Evolutionary conservation across 2,797 vertebrate genomes (phyloP).

Genomic region (Chiroxiphia lanceolata): DNA sequence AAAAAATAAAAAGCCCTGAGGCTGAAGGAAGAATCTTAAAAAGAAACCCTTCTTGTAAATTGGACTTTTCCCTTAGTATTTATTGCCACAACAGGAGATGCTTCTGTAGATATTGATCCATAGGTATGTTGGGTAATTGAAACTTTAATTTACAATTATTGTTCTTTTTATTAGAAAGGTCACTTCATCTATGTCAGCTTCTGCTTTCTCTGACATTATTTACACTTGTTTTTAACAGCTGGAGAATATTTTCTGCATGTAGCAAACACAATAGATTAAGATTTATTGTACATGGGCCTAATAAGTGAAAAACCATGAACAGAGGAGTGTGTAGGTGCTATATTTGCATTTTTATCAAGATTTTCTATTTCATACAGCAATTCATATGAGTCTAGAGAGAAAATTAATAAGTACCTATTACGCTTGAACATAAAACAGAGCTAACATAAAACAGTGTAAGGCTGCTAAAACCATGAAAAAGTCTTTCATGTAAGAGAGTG

Average conservation of each 20-base stretch:
- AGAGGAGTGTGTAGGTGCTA: background rate
- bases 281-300: background rate
- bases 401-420: background rate
- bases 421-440: background rate
- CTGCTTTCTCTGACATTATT: conserved; percentile 14
- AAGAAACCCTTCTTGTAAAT: background rate
- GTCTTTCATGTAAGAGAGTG: background rate
- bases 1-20: background rate
- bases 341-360: conserved; percentile 1
- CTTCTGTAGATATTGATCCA: conserved; percentile 23
- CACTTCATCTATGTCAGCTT: conserved; percentile 26
- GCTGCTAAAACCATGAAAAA: background rate
- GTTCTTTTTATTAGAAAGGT: conserved; percentile 18
- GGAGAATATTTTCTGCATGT: background rate
- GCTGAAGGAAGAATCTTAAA: background rate
- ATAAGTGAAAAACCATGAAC: background rate
- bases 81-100: background rate
- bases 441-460: background rate
- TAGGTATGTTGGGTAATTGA: background rate
- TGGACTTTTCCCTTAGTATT: background rate
- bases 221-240: conserved; percentile 1
- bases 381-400: background rate
- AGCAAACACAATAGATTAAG: background rate
- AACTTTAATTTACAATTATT: conserved; percentile 43
- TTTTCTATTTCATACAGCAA: background rate